Percentiles rank a stretch among this genome's conserved stretches.
Evolutionary conservation across 1,140 invertebrate species (phyloP).

Genomic region (Whitmania pigra): DNA sequence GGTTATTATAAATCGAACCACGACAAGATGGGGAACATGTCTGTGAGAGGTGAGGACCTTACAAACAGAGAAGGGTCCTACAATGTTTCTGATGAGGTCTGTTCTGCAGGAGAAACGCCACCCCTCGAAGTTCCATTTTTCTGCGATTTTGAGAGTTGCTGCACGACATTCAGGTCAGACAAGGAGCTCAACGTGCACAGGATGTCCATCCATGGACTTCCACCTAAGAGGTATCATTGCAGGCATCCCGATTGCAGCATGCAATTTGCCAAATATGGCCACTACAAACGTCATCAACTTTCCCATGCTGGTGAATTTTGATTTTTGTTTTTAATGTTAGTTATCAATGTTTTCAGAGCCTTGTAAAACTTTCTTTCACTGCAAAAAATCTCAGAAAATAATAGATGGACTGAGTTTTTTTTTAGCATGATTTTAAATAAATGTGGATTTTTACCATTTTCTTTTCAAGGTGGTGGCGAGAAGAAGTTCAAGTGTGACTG

Average conservation of each 20-base stretch:
- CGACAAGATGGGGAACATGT: conserved; percentile 32
- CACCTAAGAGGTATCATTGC: conserved; percentile 32
- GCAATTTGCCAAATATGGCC: conserved; percentile 36
- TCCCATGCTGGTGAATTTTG: conserved; percentile 33
- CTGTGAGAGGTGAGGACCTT: conserved; percentile 25
- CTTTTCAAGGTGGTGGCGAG: conserved; percentile 29
- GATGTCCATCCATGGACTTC: conserved; percentile 32
- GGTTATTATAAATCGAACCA: conserved; percentile 29
- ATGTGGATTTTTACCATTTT: background rate
- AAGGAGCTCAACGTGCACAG: conserved; percentile 33
- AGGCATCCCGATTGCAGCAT: conserved; percentile 31
- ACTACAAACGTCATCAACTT: conserved; percentile 34
- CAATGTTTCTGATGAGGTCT: conserved; percentile 23
- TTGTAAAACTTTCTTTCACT: background rate
- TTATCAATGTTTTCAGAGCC: background rate
- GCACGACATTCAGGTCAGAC: conserved; percentile 31
- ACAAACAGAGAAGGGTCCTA: conserved; percentile 28
- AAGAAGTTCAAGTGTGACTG: conserved; percentile 34
- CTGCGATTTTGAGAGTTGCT: conserved; percentile 34
- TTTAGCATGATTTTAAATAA: background rate
- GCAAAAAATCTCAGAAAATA: background rate
- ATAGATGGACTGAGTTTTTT: background rate
- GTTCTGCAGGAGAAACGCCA: too few species aligned
- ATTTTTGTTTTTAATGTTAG: conserved; percentile 6
- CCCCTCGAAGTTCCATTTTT: conserved; percentile 38